Base-by-base conservation (phyloP, 2,113 vertebrate genomes). In the Oncorhynchus kisutch region DNA sequence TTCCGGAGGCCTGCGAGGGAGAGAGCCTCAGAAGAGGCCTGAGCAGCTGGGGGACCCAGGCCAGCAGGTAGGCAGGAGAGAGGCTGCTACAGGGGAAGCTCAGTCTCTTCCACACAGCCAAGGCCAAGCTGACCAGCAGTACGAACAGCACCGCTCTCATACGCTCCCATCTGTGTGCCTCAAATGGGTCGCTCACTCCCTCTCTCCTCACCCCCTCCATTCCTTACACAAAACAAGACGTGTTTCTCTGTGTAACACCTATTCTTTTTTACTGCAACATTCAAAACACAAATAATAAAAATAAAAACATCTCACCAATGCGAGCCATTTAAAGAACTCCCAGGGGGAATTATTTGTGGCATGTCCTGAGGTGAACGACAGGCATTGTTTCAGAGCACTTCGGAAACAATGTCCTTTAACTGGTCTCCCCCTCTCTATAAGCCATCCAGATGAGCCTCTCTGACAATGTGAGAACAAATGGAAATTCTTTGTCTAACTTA, bases 221-320 rank as follows among this genome's bases (percentile, higher is more conserved):
- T 31, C 71, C 64, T 66, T 31, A 14, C 14, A 34, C 31, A 34
- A 39, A 14, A 31, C 13, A 24, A 29, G 25, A 66, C 64, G 5
- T 24, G 64, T 66, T 25, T 65, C 12, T 39, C 22, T n/a, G 1
- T 3, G 73, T 66, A 83, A 74, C 86, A 82, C 85, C 84, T 86
- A 83, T 89, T 75, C 57, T 45, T 45, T 45, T 45, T 45, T 1
- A 45, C 67, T n/a, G 71, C 22, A 51, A 74, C 69, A 77, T 45
- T 66, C 57, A 76, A 82, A 87, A 83, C 76, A 81, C 1, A n/a
- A 66, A 73, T 64, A 11, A 45, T 45, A 14, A 1, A 18, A 72
- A n/a, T n/a, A n/a, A 72, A 57, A 78, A 81, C 45, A 87, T 90
- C 77, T 82, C 70, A 81, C 71, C 72, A 74, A 84, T 85, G 73